These are phyloP conservation scores for Cyprinodon diabolis DNA, from an alignment of 2,797 vertebrate genomes.

Conservation along the genomic window DNA sequence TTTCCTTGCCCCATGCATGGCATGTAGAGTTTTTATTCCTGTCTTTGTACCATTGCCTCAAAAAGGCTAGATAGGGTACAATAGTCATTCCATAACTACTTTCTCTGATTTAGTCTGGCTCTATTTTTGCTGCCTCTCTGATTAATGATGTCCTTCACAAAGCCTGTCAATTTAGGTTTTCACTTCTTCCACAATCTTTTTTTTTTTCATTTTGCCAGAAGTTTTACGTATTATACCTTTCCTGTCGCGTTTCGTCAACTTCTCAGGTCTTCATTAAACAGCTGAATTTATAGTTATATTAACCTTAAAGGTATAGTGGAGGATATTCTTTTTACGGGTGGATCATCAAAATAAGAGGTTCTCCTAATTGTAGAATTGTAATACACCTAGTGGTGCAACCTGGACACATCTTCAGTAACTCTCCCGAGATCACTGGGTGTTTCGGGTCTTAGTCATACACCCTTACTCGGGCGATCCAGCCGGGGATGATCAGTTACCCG, in stretches of 20 bases:
- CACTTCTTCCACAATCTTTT: too few species aligned
- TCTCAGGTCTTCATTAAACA: background rate
- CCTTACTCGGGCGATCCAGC: too few species aligned
- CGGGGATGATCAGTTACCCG: too few species aligned
- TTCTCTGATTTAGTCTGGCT: background rate
- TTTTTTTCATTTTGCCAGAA: too few species aligned
- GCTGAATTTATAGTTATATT: background rate
- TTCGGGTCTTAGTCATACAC: too few species aligned
- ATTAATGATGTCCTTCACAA: background rate
- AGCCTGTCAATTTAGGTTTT: background rate
- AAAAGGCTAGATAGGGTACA: background rate
- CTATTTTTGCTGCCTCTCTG: background rate
- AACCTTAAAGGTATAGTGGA: background rate
- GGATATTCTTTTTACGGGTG: too few species aligned
- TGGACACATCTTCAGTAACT: too few species aligned
- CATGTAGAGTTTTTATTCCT: background rate
- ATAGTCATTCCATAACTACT: background rate
- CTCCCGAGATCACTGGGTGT: too few species aligned
- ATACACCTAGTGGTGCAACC: too few species aligned
- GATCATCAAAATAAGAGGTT: too few species aligned
- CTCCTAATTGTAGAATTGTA: too few species aligned
- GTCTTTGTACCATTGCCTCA: background rate
- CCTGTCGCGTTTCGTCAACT: background rate
- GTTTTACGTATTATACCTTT: too few species aligned
- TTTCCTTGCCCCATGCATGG: background rate